Base-by-base conservation (phyloP, 2,113 vertebrate genomes). In the Otis tarda region DNA sequence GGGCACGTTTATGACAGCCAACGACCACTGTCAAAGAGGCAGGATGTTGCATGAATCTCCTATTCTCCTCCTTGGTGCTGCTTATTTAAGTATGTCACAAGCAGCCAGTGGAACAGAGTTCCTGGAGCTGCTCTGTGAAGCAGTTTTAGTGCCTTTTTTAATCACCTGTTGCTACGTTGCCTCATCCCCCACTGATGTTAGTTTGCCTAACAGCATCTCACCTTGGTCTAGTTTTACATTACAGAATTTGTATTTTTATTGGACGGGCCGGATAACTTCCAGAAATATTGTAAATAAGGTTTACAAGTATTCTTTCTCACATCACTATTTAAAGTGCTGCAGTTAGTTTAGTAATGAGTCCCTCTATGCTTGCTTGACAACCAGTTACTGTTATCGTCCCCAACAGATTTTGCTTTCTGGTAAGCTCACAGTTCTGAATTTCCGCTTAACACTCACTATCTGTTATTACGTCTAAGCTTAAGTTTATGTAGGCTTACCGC, bases 311-410 rank as follows among this genome's bases (percentile, higher is more conserved):
- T 94, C 83, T 61, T 88, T 25, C 60, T 91, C 39, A 16, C 56
- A 83, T 56, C 56, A 64, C 75, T 87, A 35, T 75, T 87, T 83
- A 71, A 93, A 94, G 67, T 77, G 71, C 74, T 84, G 77, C 73
- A 81, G 68, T 92, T 91, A 81, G 89, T 90, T 95, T 74, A 71
- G 80, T 81, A 91, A 92, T 75, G 90, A 89, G 76, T 94, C 91
- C 91, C 94, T 78, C 86, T 87, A 37, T 68, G 39, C 92, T 79
- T 81, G 68, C 83, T 71, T 94, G 95, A 96, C 83, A 93, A 81
- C 81, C 41, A 50, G 94, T 96, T 87, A 94, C 49, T 92, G 89
- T 89, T 96, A 95, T 64, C 0, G 7, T 70, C 87, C 94, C 87
- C 95, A 92, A 59, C 89, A 95, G 95, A 87, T 87, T 95, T 68